These are phyloP conservation scores for Temnothorax unifasciatus DNA, from an alignment of 2,888 invertebrate genomes.

Conservation along the genomic window DNA sequence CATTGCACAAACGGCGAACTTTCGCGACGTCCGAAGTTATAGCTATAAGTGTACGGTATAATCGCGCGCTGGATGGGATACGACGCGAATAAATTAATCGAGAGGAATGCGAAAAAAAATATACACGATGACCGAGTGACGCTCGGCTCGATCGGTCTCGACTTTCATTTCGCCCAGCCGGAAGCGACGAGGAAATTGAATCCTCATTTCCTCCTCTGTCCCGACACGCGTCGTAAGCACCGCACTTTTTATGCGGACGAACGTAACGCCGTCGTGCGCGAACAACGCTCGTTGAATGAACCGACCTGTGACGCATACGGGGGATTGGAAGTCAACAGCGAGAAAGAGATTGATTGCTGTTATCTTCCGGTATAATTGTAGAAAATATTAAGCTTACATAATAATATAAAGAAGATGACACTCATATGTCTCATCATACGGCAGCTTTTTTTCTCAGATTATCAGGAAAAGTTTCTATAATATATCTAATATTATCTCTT, in stretches of 20 bases:
- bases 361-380: not conserved
- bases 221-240: constrained; percentile 69
- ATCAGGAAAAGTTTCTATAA: not conserved
- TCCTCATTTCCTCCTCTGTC: constrained; percentile 68
- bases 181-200: constrained; percentile 75
- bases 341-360: not conserved
- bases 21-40: constrained; percentile 20
- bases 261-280: constrained; percentile 32
- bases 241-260: constrained; percentile 55
- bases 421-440: not conserved
- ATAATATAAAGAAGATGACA: not conserved
- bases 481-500: not conserved
- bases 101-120: constrained; percentile 18
- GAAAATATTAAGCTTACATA: not conserved
- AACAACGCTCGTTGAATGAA: constrained; percentile 34
- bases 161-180: constrained; percentile 65
- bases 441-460: not conserved
- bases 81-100: constrained; percentile 33
- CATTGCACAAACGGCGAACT: constrained; percentile 49
- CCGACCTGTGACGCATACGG: not conserved
- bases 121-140: constrained; percentile 17
- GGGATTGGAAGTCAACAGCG: not conserved
- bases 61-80: not conserved
- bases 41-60: not conserved
- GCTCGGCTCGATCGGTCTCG: constrained; percentile 50